Evolutionary conservation across 2,888 invertebrate genomes (phyloP).

Genomic region (Apocheima hispidaria): DNA sequence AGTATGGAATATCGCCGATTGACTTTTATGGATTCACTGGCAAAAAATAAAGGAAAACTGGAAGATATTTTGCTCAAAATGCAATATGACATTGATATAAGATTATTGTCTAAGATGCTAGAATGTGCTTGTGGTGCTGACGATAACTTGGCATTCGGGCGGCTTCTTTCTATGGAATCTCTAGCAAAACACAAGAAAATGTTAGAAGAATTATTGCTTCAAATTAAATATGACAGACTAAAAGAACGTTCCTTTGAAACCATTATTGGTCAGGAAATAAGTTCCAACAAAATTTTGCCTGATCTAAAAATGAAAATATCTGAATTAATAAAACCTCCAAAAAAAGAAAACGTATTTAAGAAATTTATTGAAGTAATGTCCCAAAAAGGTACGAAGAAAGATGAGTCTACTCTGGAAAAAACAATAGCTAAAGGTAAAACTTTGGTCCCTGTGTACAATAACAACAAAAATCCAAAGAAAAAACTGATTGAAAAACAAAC

Average conservation of each 20-base stretch:
- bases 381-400: neutral
- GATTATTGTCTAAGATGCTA: neutral
- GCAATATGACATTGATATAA: constrained; percentile 18
- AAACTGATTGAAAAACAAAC: neutral
- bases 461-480: neutral
- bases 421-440: neutral
- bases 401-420: neutral
- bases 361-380: constrained; percentile 2
- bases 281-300: neutral
- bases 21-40: constrained; percentile 37
- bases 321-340: no score
- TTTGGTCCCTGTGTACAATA: neutral
- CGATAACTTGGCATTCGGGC: neutral
- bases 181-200: neutral
- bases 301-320: neutral
- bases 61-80: constrained; percentile 49
- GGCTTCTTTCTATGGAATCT: neutral
- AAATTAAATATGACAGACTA: neutral
- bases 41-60: constrained; percentile 48
- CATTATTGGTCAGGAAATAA: no score
- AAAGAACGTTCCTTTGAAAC: neutral
- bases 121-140: neutral
- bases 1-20: constrained; percentile 27
- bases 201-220: neutral
- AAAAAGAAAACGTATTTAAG: neutral